A percentile compares a stretch with the other conserved stretches of the same genome.
These are phyloP conservation scores for Oncorhynchus clarkii DNA, from an alignment of 2,113 vertebrate genomes.

Conservation along the genomic window DNA sequence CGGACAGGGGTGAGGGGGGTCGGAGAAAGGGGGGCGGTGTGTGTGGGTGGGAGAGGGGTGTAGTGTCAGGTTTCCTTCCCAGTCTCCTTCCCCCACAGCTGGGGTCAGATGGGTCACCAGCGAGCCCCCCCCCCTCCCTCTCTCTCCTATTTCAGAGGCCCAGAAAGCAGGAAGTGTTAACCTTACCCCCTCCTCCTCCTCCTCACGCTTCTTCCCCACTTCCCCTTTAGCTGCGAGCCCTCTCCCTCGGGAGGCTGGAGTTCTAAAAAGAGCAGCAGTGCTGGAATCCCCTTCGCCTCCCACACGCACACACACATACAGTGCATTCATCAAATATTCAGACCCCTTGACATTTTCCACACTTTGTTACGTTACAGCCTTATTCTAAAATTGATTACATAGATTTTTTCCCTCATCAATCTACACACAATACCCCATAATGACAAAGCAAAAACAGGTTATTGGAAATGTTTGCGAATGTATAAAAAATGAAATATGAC, in stretches of 20 bases:
- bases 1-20: slow-evolving; percentile 9
- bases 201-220: neutral
- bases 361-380: too few species aligned
- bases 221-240: too few species aligned
- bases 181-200: slow-evolving; percentile 16
- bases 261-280: slow-evolving; percentile 22
- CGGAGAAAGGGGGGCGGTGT: slow-evolving; percentile 20
- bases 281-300: too few species aligned
- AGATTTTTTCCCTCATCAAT: too few species aligned
- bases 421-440: too few species aligned
- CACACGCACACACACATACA: too few species aligned
- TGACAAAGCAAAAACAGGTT: too few species aligned
- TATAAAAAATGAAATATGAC: too few species aligned
- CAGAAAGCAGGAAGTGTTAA: slow-evolving; percentile 56
- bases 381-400: too few species aligned
- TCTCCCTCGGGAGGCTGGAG: slow-evolving; percentile 14
- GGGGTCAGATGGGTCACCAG: slow-evolving; percentile 55
- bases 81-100: slow-evolving; percentile 3
- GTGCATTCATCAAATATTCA: too few species aligned
- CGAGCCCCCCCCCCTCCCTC: neutral
- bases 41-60: neutral
- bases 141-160: slow-evolving; percentile 34
- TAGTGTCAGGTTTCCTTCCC: slow-evolving; percentile 51
- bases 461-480: too few species aligned
- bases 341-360: too few species aligned